These are phyloP conservation scores for Pelusios castaneus DNA, from an alignment of 2,113 vertebrate species.

Conservation along the genomic window DNA sequence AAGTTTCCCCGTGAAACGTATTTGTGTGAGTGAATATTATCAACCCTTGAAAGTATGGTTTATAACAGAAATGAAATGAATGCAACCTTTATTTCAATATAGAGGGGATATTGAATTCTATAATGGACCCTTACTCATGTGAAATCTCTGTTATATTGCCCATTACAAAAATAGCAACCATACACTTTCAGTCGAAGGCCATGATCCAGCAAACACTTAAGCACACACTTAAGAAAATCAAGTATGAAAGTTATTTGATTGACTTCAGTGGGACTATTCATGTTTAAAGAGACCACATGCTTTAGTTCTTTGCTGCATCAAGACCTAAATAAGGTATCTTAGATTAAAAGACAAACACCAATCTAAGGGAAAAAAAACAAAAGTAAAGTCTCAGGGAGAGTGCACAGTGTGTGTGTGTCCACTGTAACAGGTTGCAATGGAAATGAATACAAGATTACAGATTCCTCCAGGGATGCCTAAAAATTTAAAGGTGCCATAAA, in stretches of 20 bases:
- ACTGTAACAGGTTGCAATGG: not conserved
- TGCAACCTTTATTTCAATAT: too few relatives aligned
- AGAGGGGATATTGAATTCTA: too few relatives aligned
- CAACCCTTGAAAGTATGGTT: not conserved
- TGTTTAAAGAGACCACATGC: too few relatives aligned
- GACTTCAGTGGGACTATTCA: too few relatives aligned
- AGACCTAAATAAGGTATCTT: not conserved
- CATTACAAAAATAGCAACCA: not conserved
- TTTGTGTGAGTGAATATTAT: conserved; percentile 12
- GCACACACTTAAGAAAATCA: not conserved
- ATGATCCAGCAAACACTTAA: not conserved
- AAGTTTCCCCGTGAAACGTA: conserved; percentile 7
- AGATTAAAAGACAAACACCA: not conserved
- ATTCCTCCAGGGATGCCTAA: not conserved
- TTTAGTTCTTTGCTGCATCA: not conserved
- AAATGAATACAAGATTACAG: not conserved
- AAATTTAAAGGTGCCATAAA: not conserved
- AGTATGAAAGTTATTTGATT: not conserved
- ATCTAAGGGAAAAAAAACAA: not conserved
- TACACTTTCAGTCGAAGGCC: not conserved
- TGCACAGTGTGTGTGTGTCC: not conserved
- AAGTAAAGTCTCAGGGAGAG: not conserved
- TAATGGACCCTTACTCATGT: not conserved
- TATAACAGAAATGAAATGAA: not conserved
- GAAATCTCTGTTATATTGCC: not conserved